Conservation (phyloP, 2,113 vertebrate genomes). For the Bubo scandiacus region DNA sequence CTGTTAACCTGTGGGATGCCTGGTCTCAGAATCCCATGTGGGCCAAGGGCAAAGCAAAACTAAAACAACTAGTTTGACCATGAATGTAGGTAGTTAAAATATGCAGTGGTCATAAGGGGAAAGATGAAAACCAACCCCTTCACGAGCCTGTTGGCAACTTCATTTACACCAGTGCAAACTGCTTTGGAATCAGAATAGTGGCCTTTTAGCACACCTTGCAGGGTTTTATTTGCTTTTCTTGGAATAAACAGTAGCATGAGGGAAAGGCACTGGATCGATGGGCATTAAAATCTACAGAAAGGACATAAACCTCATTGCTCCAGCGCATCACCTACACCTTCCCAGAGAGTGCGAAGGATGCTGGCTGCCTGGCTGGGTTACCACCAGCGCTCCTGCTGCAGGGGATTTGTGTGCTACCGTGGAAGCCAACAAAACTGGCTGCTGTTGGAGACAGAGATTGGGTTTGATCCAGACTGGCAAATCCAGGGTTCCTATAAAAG, state of each 20-base stretch:
- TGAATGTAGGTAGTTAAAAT: neutral
- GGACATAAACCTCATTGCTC: neutral
- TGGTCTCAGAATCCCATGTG: neutral
- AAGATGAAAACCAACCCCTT: neutral
- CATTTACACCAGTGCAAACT: neutral
- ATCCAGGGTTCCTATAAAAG: neutral
- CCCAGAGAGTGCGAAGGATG: neutral
- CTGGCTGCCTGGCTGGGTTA: neutral
- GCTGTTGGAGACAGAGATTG: neutral
- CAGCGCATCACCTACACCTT: neutral
- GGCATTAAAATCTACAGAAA: neutral
- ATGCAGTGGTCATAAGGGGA: neutral
- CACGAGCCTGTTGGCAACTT: neutral
- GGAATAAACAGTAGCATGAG: neutral
- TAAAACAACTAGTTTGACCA: neutral
- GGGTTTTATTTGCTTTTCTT: neutral
- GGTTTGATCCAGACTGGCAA: conserved; percentile 12
- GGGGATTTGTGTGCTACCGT: neutral
- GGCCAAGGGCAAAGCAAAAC: neutral
- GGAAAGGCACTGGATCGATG: neutral
- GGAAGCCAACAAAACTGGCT: neutral
- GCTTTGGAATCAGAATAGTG: neutral
- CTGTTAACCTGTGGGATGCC: rapidly evolving
- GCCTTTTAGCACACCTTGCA: neutral
- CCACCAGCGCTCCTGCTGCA: neutral